A percentile compares a stretch with the other conserved stretches of the same genome.
These are phyloP conservation scores for Enteromius afrohamiltoni DNA, from an alignment of 2,797 vertebrate species.

Conservation along the genomic window DNA sequence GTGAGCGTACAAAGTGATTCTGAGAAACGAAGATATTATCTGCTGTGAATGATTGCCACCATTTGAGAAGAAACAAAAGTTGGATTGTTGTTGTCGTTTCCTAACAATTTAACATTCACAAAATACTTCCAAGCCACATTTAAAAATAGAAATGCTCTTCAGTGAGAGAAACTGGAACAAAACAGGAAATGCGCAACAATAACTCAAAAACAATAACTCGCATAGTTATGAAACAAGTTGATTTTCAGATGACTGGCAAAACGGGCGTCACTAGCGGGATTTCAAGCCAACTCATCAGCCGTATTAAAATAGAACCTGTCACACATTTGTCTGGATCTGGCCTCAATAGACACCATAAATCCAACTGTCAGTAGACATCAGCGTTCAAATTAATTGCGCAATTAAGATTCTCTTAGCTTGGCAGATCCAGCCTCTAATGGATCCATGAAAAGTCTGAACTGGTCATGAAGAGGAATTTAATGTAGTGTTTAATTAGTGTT, in stretches of 20 bases:
- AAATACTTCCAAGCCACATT: conserved; percentile 40
- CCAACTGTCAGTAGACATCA: conserved; percentile 77
- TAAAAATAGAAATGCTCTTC: conserved; percentile 26
- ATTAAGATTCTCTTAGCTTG: conserved; percentile 82
- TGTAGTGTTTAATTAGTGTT: conserved; percentile 82
- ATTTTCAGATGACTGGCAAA: conserved; percentile 32
- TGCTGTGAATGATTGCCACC: conserved; percentile 63
- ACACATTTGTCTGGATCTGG: conserved; percentile 68
- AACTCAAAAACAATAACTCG: conserved; percentile 13
- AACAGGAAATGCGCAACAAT: conserved; percentile 12
- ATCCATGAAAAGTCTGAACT: conserved; percentile 79
- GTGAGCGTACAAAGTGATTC: conserved; percentile 47
- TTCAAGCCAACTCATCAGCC: conserved; percentile 67
- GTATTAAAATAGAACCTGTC: conserved; percentile 73
- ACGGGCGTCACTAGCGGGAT: conserved; percentile 50
- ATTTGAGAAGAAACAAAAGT: conserved; percentile 57
- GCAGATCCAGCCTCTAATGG: conserved; percentile 81
- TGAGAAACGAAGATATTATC: conserved; percentile 65
- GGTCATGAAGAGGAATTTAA: conserved; percentile 82
- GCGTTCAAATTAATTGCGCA: conserved; percentile 79
- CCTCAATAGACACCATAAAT: conserved; percentile 70
- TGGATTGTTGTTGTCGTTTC: conserved; percentile 47
- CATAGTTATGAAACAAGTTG: background rate
- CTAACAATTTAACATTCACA: background rate
- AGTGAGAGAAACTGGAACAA: background rate